Base-by-base conservation (phyloP, 2,113 vertebrate species). In the Lonchura striata region DNA sequence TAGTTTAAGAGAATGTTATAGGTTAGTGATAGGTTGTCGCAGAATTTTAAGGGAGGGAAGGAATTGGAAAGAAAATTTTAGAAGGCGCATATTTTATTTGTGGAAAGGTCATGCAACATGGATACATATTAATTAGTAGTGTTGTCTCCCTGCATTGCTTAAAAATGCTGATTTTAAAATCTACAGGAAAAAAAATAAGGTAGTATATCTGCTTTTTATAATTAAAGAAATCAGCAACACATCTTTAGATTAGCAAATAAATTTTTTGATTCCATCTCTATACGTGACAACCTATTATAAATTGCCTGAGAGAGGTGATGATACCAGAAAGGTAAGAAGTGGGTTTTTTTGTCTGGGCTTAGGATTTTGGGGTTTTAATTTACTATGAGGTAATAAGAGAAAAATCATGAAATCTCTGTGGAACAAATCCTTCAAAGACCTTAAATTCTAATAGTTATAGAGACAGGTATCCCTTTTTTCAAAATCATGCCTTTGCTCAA, bases 21-120 rank as follows among this genome's bases (percentile, higher is more conserved):
- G 9, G 6, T 66, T 37, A 42, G 44, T 41, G 22, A 31, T 30
- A 42, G 6, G 10, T 52, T 92, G 16, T 46, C 37, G 30, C 42
- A 35, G 28, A 92, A 88, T 46, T 80, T 72, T 65, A 47, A 72
- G 25, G 13, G 47, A 87, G 25, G 24, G 59, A 60, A 86, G 49
- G 31, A 69, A 72, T 76, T 56, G 47, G 14, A 35, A 76, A 59
- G 39, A 61, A 79, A 74, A 57, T 37, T 44, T 59, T 28, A 75
- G n/a, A n/a, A 59, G 30, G 31, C 12, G 25, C 71, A 3, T 60
- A 57, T 61, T 64, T 76, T 59, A 9, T 44, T 15, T 41, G 14
- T 4, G 8, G 37, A n/a, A 69, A 81, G 11, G 17, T 85, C 71
- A 71, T 42, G 35, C 0, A 0, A 23, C 23, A 37, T 20, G 9